Evolutionary conservation across 2,888 invertebrate species (phyloP), one percentile per base, ranked within the genome.

Genomic region (Brenthis hecate): DNA sequence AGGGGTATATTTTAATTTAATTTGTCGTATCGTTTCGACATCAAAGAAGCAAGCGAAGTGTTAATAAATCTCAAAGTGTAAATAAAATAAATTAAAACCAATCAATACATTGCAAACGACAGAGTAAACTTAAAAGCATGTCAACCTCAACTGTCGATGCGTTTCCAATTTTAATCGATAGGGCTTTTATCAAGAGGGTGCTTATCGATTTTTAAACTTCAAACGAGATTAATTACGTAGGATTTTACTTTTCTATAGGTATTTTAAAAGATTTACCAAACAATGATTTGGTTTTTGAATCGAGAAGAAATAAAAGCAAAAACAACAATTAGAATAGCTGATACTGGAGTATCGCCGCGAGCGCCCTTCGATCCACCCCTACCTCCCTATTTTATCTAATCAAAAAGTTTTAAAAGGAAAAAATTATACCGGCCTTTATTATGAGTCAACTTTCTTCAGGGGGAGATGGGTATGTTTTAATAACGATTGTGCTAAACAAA

Each of bases 361-460:
- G 90, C 87, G 75, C 85, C 80, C 78, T 78, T 68, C 77, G 75
- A 76, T 73, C 84, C 86, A 79, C 87, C 87, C 83, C 77, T 76
- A 77, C 88, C 92, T 87, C 93, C 92, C 92, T 88, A 89, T 93
- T 93, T 92, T 91, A 93, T 93, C 93, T 93, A 93, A 93, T 93
- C 93, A 93, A 93, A 93, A 93, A 93, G 91, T 93, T 93, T 93
- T 92, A 92, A 92, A 93, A 92, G 92, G 91, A 93, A 93, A 93
- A 72, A 93, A 93, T 93, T 93, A 92, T 92, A 85, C 93, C 86
- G 86, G 88, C 91, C 91, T 92, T 92, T 92, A 92, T 92, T 92
- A 92, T 91, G 90, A 92, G 90, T 90, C 91, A 91, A 91, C 89
- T 92, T 92, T 91, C 88, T 86, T 89, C 82, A 84, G 86, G 91